Evolutionary conservation across 1,140 invertebrate species (phyloP).

Genomic region (Phenacoccus solenopsis): DNA sequence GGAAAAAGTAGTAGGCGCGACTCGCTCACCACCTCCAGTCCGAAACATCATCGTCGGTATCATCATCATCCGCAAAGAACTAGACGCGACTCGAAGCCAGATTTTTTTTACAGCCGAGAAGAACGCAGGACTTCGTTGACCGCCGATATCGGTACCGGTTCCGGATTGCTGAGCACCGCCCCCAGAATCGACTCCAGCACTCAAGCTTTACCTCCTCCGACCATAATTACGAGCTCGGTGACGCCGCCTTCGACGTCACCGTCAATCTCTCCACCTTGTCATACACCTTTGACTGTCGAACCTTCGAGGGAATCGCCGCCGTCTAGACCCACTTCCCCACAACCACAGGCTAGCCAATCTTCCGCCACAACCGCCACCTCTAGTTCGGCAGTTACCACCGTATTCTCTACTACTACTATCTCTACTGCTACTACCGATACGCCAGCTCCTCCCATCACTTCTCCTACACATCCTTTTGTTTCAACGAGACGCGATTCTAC

Average conservation of each 20-base stretch:
- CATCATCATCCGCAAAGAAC: conserved; percentile 37
- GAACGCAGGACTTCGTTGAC: conserved; percentile 29
- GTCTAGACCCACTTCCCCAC: conserved; percentile 16
- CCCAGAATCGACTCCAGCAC: conserved; percentile 20
- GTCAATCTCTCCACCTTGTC: conserved; percentile 42
- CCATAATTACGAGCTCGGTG: conserved; percentile 65
- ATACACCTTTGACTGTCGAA: conserved; percentile 58
- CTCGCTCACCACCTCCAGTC: conserved; percentile 35
- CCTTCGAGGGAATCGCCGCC: conserved; percentile 53
- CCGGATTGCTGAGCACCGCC: conserved; percentile 19
- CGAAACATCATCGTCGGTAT: conserved; percentile 36
- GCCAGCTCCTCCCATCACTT: conserved; percentile 32
- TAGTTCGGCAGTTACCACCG: conserved; percentile 22
- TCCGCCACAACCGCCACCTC: conserved; percentile 34
- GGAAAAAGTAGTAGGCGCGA: conserved; percentile 43
- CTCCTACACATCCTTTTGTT: conserved; percentile 40
- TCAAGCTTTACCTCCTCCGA: conserved; percentile 52
- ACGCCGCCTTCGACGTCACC: conserved; percentile 65
- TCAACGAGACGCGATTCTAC: conserved; percentile 63
- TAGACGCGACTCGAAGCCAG: conserved; percentile 50
- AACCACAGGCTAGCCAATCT: conserved; percentile 30
- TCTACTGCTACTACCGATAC: conserved; percentile 26
- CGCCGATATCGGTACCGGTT: conserved; percentile 42
- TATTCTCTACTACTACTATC: conserved; percentile 36
- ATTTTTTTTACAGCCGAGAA: background rate